Evolutionary conservation across 2,797 vertebrate species (phyloP).

Genomic region (Sylvia borin): DNA sequence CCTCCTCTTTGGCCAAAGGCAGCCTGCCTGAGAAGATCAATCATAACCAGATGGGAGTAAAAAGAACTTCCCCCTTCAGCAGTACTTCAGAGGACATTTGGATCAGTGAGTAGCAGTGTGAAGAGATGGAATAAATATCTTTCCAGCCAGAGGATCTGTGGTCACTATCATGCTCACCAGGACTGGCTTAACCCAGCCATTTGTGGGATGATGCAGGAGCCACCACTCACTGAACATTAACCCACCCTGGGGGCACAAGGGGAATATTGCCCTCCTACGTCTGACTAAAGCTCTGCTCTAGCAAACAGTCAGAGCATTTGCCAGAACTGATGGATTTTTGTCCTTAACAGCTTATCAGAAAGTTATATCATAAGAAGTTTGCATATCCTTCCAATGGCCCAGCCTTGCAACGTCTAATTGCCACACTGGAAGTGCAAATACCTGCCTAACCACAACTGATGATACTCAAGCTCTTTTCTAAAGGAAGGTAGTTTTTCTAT

Average conservation of each 20-base stretch:
- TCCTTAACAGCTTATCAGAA: neutral
- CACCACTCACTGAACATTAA: accelerated
- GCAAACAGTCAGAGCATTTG: neutral
- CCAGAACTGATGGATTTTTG: neutral
- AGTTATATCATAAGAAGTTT: neutral
- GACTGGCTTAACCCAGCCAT: neutral
- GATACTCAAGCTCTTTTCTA: neutral
- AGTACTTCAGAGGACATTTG: neutral
- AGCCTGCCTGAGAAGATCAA: constrained; percentile 14
- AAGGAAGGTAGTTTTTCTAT: neutral
- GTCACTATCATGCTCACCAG: neutral
- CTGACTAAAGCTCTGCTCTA: neutral
- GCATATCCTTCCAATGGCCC: neutral
- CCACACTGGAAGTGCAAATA: neutral
- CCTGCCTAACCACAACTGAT: neutral
- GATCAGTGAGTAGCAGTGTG: neutral
- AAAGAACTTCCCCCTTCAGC: neutral
- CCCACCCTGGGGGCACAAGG: neutral
- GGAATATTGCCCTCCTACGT: neutral
- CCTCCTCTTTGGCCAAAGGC: neutral
- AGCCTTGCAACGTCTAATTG: neutral
- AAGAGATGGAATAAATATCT: neutral
- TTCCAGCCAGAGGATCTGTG: neutral
- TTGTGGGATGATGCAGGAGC: neutral
- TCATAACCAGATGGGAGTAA: neutral